Conservation (phyloP, 2,797 vertebrate species). For the Nyctalus aviator region DNA sequence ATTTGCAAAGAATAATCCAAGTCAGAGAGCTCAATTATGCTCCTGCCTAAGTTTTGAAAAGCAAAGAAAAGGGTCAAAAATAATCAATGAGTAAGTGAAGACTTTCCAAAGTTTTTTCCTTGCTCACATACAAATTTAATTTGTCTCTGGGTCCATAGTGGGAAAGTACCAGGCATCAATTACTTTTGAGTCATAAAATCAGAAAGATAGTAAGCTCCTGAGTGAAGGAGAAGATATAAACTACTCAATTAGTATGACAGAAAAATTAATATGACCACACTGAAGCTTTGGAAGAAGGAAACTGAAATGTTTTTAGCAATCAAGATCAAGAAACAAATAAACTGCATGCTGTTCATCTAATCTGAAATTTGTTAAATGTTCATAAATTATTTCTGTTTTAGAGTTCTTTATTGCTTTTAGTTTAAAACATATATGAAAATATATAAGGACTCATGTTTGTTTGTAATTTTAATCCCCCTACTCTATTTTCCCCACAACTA, state of each 20-base stretch:
- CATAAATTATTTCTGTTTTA: neutral
- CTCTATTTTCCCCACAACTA: neutral
- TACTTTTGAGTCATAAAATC: neutral
- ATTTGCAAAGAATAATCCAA: neutral
- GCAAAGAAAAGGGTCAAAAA: neutral
- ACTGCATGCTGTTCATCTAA: neutral
- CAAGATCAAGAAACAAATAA: slow-evolving; percentile 20
- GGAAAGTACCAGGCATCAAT: neutral
- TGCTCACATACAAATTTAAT: neutral
- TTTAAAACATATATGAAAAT: neutral
- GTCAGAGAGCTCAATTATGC: neutral
- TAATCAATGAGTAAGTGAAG: slow-evolving; percentile 13
- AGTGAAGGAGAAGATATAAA: neutral
- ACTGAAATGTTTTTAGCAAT: slow-evolving; percentile 14
- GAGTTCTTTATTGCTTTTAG: neutral
- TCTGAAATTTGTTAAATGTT: neutral
- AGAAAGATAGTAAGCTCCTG: neutral
- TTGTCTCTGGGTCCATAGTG: neutral
- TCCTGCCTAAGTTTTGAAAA: neutral
- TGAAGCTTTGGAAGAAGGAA: neutral
- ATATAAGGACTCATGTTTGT: neutral
- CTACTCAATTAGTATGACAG: neutral
- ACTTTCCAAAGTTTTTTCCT: neutral
- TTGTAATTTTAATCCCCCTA: neutral
- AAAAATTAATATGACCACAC: neutral